A percentile compares a stretch with the other conserved stretches of the same genome.
phyloP scores from a whole-genome alignment of 1,140 invertebrate species.

The Neoseiulus cucumeris region DNA sequence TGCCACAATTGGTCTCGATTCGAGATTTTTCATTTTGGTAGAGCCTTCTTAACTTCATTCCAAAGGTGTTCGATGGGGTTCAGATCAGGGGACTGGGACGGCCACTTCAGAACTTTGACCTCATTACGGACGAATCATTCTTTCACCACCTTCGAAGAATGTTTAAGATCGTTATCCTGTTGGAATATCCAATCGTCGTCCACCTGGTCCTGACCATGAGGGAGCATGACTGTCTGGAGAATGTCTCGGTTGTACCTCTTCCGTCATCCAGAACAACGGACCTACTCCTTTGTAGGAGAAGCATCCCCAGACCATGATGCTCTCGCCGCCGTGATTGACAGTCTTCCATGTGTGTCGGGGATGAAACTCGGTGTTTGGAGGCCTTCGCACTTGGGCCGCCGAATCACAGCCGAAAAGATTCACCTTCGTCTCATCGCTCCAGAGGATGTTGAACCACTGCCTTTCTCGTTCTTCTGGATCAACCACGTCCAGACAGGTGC shows the following conservation, averaged over 20 bases:
- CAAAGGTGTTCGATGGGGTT: conserved; percentile 19
- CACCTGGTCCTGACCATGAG: background rate
- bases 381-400: too few species aligned
- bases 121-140: conserved; percentile 15
- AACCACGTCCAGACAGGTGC: too few species aligned
- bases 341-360: background rate
- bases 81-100: conserved; percentile 18
- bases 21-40: too few species aligned
- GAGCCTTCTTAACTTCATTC: conserved; percentile 14
- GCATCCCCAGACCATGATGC: conserved; percentile 13
- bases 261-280: conserved; percentile 12
- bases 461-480: too few species aligned
- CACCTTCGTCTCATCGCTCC: too few species aligned
- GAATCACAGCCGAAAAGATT: too few species aligned
- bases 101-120: conserved; percentile 15
- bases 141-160: conserved; percentile 14
- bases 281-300: conserved; percentile 13
- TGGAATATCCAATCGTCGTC: conserved; percentile 13
- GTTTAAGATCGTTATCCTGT: conserved; percentile 17
- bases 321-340: background rate
- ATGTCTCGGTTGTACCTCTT: background rate
- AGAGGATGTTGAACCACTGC: too few species aligned
- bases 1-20: too few species aligned
- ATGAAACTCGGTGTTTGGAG: too few species aligned
- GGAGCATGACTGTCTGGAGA: conserved; percentile 8